Percentiles rank a stretch among this genome's conserved stretches.
phyloP scores from a whole-genome alignment of 2,113 vertebrate species.

The Natator depressus region DNA sequence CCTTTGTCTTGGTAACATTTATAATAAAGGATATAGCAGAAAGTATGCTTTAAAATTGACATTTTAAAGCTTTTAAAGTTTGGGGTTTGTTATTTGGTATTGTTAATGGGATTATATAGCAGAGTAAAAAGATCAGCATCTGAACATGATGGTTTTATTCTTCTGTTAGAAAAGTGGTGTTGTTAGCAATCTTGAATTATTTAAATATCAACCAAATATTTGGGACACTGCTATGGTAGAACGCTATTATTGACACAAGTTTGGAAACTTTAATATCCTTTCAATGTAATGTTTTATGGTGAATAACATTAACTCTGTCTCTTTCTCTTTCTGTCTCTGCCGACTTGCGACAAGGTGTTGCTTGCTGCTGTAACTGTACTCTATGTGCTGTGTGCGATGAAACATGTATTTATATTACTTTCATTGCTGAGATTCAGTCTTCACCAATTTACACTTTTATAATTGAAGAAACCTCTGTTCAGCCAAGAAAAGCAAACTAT shows the following conservation, averaged over 20 bases:
- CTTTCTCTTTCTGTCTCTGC: not conserved
- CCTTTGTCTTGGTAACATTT: conserved; percentile 83
- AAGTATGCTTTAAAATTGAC: conserved; percentile 78
- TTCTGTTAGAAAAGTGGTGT: conserved; percentile 63
- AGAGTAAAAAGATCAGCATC: conserved; percentile 77
- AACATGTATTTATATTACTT: conserved; percentile 19
- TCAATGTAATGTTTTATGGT: not conserved
- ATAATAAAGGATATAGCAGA: conserved; percentile 78
- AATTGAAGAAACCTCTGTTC: conserved; percentile 66
- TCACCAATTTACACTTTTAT: conserved; percentile 53
- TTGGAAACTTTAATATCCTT: not conserved
- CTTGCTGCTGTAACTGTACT: not conserved
- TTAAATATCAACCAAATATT: conserved; percentile 70
- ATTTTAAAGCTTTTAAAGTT: conserved; percentile 79
- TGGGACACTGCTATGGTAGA: conserved; percentile 15
- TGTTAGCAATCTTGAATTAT: conserved; percentile 72
- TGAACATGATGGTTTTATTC: conserved; percentile 77
- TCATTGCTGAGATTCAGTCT: conserved; percentile 5
- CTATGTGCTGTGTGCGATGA: not conserved
- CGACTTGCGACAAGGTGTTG: not conserved
- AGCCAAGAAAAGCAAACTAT: conserved; percentile 48
- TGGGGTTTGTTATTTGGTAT: conserved; percentile 75
- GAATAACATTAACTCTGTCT: not conserved
- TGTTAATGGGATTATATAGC: conserved; percentile 78
- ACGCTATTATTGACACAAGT: conserved; percentile 42